These are phyloP conservation scores for Phortica okadai DNA, from an alignment of 2,888 invertebrate species.

Conservation along the genomic window DNA sequence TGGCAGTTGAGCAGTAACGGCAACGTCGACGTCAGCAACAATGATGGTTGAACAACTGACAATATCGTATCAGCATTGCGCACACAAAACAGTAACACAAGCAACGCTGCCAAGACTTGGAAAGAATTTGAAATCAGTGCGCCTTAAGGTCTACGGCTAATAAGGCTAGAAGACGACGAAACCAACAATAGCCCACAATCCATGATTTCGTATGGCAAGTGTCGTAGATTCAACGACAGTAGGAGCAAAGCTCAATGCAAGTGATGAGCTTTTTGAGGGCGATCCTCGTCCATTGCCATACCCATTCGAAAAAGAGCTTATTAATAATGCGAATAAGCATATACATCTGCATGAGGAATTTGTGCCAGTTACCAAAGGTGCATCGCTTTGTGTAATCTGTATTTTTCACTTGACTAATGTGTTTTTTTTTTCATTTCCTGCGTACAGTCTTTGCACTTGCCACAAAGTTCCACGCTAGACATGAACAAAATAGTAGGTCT, in stretches of 20 bases:
- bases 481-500: conserved; percentile 50
- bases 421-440: neutral
- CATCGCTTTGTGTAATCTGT: conserved; percentile 8
- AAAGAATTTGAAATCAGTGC: too few relatives aligned
- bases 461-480: conserved; percentile 69
- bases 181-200: neutral
- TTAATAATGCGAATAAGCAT: conserved; percentile 67
- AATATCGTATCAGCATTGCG: too few relatives aligned
- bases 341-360: conserved; percentile 66
- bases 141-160: too few relatives aligned
- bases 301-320: conserved; percentile 73
- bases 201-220: conserved; percentile 40
- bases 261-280: conserved; percentile 54
- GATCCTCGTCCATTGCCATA: conserved; percentile 66
- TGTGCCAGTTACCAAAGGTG: conserved; percentile 64
- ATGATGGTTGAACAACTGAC: neutral
- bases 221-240: neutral
- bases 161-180: too few relatives aligned
- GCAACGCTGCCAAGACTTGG: too few relatives aligned
- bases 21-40: neutral
- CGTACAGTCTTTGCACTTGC: conserved; percentile 64
- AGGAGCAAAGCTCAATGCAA: conserved; percentile 26
- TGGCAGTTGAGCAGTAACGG: neutral
- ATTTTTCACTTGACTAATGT: neutral
- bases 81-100: too few relatives aligned